phyloP scores from a whole-genome alignment of 2,113 vertebrate genomes.

The Nerophis lumbriciformis region DNA sequence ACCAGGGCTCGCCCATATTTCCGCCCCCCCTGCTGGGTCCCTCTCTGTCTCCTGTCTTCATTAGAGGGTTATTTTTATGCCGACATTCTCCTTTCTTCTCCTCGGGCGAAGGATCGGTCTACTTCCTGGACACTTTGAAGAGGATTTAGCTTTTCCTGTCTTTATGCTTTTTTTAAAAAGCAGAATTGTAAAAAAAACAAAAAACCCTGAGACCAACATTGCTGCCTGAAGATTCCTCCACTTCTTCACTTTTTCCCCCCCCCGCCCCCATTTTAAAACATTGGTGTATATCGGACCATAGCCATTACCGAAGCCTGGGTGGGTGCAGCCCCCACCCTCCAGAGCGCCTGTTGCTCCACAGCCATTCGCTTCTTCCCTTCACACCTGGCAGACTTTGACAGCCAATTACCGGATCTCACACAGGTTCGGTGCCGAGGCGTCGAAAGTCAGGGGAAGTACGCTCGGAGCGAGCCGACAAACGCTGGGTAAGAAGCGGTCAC shows the following conservation, averaged over 20 bases:
- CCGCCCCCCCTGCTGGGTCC: conserved; percentile 16
- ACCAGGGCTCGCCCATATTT: conserved; percentile 48
- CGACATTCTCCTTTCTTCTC: conserved; percentile 40
- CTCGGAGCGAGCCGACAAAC: conserved; percentile 29
- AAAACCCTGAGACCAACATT: conserved; percentile 73
- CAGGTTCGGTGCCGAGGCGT: conserved; percentile 43
- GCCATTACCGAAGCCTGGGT: conserved; percentile 67
- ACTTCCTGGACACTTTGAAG: conserved; percentile 50
- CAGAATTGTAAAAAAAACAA: conserved; percentile 58
- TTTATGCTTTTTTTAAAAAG: conserved; percentile 60
- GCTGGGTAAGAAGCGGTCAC: conserved; percentile 50
- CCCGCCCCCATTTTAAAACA: conserved; percentile 4
- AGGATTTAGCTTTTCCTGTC: conserved; percentile 41
- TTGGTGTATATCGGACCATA: conserved; percentile 57
- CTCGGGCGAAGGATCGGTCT: conserved; percentile 25
- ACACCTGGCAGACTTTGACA: conserved; percentile 25
- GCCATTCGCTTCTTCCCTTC: conserved; percentile 42
- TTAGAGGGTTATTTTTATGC: conserved; percentile 40
- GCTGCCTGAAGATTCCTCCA: conserved; percentile 67
- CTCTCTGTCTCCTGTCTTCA: conserved; percentile 37
- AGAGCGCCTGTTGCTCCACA: conserved; percentile 37
- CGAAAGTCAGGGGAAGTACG: conserved; percentile 33
- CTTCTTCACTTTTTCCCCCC: conserved; percentile 41
- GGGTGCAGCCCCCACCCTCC: conserved; percentile 44
- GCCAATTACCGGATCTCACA: conserved; percentile 54